Evolutionary conservation across 1,140 invertebrate species (phyloP), one percentile per base, ranked within the genome.

Genomic region (Papilio glaucus): DNA sequence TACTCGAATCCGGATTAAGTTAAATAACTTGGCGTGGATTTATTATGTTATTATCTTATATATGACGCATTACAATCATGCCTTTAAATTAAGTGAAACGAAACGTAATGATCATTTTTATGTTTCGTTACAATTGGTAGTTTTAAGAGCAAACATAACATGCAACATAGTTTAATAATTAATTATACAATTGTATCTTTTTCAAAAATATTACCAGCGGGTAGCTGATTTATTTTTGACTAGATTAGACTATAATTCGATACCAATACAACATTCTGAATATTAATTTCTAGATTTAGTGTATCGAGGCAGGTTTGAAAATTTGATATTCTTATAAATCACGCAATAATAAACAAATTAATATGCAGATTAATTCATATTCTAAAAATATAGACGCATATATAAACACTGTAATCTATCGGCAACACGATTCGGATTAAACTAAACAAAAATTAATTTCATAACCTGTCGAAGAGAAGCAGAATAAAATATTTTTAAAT

Each of bases 1-100:
- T 90, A 90, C 82, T 77, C 72, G 53, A 77, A 90, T 86, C 84
- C 88, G 86, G 84, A 88, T 89, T 88, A 88, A 82, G 83, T 85
- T 83, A 85, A 89, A 89, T 86, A 87, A 86, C 84, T 86, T 81
- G 81, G 78, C 57, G 65, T 70, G 82, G 79, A 82, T 83, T 87
- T 83, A 73, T 80, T 26, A 73, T 71, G 76, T 84, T 81, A 85
- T 84, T 77, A 75, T 76, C 67, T 77, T 75, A 67, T 61, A 67
- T 73, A 79, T 84, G 77, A 78, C 7, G 61, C 33, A 18, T 21
- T 63, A 39, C 21, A 63, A 63, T 63, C 37, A 26, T 4, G 10
- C 45, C 1, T 57, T 57, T 12, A 57, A 24, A 8, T 57, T 10
- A 57, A 57, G 24, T 26, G 5, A 57, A 53, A 9, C 9, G 13